Base-by-base conservation (phyloP, 2,888 invertebrate species). In the Hyposoter dolosus region DNA sequence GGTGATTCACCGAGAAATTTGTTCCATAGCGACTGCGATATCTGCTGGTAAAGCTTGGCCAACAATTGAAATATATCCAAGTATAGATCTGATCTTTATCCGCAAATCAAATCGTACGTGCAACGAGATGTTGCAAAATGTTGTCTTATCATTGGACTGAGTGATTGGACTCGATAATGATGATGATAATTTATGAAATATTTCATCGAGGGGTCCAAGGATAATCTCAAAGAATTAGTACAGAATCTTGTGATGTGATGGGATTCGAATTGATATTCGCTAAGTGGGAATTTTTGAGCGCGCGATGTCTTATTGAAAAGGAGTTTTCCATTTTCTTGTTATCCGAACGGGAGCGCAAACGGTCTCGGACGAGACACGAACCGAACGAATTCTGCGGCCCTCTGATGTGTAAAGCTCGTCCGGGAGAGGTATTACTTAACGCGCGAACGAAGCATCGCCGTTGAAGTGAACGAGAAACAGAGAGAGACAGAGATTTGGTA, bases 361-460 rank as follows among this genome's bases (percentile, higher is more conserved):
- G n/a, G 32, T 53, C 23, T 63, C 5, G 74, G 35, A 66, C 60
- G 47, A 78, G 74, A 53, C 63, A 66, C 32, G 50, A 72, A 75
- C 23, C 66, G 50, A 83, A 65, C 47, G 76, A 86, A 86, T 83
- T 83, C 63, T 77, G 80, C n/a, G 80, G 74, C 72, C 53, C 82
- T 75, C 71, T 40, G 40, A 76, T 76, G 76, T 71, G 76, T 50
- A 75, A 80, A 60, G 69, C 79, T 69, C 45, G 69, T 76, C 71
- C 43, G 40, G 63, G 65, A 40, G 65, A 69, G 60, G 50, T 32
- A 63, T 66, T 66, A 76, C 69, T 65, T 75, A 19, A 82, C 47
- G 79, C n/a, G 68, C 35, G 77, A 74, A 66, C 66, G 71, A 50
- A 47, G 47, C 65, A 76, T 85, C 76, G 35, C 35, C 76, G 56